Percentiles rank a stretch among this genome's conserved stretches.
Conservation (phyloP, 2,888 invertebrate species). For the Congeria kusceri region DNA sequence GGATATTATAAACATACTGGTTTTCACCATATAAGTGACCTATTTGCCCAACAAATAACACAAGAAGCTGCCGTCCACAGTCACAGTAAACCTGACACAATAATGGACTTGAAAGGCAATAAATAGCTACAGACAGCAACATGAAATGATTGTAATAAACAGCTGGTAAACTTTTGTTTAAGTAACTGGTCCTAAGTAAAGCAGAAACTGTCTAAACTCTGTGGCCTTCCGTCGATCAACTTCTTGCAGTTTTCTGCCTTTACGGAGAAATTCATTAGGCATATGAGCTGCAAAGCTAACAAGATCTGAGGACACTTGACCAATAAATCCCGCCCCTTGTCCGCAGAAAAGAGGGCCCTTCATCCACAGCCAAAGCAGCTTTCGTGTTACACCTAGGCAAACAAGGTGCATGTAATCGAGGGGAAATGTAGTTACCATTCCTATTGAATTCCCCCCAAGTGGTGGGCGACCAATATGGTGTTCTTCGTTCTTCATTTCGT, state of each 20-base stretch:
- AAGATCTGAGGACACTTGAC: not conserved
- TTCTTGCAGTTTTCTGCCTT: not conserved
- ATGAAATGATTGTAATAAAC: slow-evolving; percentile 18
- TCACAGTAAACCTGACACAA: not conserved
- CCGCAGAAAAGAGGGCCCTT: slow-evolving; percentile 61
- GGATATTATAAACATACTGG: slow-evolving; percentile 12
- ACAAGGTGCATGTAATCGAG: slow-evolving; percentile 80
- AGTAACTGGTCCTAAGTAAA: slow-evolving; percentile 9
- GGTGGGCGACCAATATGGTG: slow-evolving; percentile 63
- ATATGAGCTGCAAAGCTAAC: not conserved
- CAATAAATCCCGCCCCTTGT: slow-evolving; percentile 19
- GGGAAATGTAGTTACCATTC: slow-evolving; percentile 73
- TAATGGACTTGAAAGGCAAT: slow-evolving; percentile 9
- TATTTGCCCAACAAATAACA: not conserved
- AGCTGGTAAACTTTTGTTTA: not conserved
- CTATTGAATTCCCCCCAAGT: slow-evolving; percentile 52
- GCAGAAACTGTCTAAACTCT: slow-evolving; percentile 17
- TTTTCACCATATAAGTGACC: not conserved
- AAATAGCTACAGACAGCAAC: slow-evolving; percentile 12
- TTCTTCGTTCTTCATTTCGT: slow-evolving; percentile 54
- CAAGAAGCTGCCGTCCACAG: slow-evolving; percentile 12
- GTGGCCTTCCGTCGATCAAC: slow-evolving; percentile 19
- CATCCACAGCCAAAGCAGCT: slow-evolving; percentile 73
- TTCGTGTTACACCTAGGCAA: slow-evolving; percentile 76
- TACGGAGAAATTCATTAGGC: slow-evolving; percentile 12